Evolutionary conservation across 2,888 invertebrate genomes (phyloP), one percentile per base, ranked within the genome.

Genomic region (Heterodera filipjevi): DNA sequence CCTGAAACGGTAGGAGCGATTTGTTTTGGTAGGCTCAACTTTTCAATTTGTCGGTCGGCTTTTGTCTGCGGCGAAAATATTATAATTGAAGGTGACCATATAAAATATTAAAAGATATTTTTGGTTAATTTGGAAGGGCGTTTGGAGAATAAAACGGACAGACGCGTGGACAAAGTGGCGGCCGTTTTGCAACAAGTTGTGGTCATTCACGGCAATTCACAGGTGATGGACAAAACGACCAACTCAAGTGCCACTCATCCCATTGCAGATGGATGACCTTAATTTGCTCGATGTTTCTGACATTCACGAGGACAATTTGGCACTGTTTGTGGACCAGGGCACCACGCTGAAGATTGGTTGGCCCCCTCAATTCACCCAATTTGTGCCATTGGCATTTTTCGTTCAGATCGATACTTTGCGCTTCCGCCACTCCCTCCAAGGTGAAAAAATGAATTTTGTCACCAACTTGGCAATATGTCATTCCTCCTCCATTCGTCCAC

Each of bases 31-130:
- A 59, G 81, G 73, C 79, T 86, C 46, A 77, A 80, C 35, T 77
- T 85, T 53, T 79, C 83, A 14, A 80, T 86, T 44, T 83, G 83
- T 77, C 76, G 85, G 71, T 81, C 80, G 49, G 86, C 86, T 68
- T 85, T 86, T 80, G 85, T 85, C 64, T 85, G 85, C 77, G 86
- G 86, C 66, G 86, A 86, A 77, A 84, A 82, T 46, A 83, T 86
- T 14, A 66, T 81, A 12, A 83, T 85, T 66, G 79, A 80, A 33
- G 85, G 85, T 84, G 33, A 35, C 27, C 5, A 27, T 33, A 8
- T 66, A 27, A 44, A 74, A 32, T 27, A 30, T 80, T 10, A 44
- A 32, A 59, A 76, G 19, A 77, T 44, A 30, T 44, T 39, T 27
- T 12, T 10, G 33, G 64, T 77, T 84, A 30, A 39, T 3, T 44